A percentile compares a stretch with the other conserved stretches of the same genome.
phyloP scores from a whole-genome alignment of 1,140 invertebrate species.

The Pseudomyrmex gracilis region DNA sequence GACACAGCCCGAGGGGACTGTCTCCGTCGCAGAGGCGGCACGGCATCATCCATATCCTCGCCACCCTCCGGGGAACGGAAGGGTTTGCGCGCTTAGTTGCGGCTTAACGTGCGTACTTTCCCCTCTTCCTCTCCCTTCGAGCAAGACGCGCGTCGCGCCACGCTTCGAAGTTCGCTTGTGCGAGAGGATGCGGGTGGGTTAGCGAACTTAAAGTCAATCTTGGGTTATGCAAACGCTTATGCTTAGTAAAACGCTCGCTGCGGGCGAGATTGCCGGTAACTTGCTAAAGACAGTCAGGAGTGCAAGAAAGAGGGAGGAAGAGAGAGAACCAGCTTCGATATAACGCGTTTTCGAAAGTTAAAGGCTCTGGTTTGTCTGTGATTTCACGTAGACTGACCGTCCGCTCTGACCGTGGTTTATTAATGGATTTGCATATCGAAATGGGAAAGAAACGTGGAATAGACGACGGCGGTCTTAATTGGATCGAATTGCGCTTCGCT shows the following conservation, averaged over 20 bases:
- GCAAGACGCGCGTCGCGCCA: conserved; percentile 53
- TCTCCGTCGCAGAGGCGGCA: conserved; percentile 29
- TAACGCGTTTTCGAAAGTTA: conserved; percentile 61
- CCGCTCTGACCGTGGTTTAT: conserved; percentile 37
- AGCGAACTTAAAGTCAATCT: conserved; percentile 75
- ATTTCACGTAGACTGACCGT: conserved; percentile 40
- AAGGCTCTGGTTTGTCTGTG: conserved; percentile 15
- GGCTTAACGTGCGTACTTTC: conserved; percentile 68
- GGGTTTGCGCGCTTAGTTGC: conserved; percentile 67
- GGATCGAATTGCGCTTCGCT: conserved; percentile 56
- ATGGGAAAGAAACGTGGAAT: conserved; percentile 50
- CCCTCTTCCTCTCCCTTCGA: conserved; percentile 32
- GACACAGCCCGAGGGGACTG: conserved; percentile 43
- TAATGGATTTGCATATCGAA: conserved; percentile 51
- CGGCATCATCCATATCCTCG: not conserved
- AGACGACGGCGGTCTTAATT: conserved; percentile 49
- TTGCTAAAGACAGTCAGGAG: conserved; percentile 38
- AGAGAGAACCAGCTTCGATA: conserved; percentile 14
- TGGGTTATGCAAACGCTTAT: conserved; percentile 78
- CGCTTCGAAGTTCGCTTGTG: conserved; percentile 68
- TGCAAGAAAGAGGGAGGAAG: not conserved
- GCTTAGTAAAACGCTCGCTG: conserved; percentile 69
- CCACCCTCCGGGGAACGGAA: not conserved
- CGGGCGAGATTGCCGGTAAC: conserved; percentile 62
- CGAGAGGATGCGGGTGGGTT: conserved; percentile 64